A percentile compares a stretch with the other conserved stretches of the same genome.
These are phyloP conservation scores for Endomychus coccineus DNA, from an alignment of 2,888 invertebrate genomes.

Conservation along the genomic window DNA sequence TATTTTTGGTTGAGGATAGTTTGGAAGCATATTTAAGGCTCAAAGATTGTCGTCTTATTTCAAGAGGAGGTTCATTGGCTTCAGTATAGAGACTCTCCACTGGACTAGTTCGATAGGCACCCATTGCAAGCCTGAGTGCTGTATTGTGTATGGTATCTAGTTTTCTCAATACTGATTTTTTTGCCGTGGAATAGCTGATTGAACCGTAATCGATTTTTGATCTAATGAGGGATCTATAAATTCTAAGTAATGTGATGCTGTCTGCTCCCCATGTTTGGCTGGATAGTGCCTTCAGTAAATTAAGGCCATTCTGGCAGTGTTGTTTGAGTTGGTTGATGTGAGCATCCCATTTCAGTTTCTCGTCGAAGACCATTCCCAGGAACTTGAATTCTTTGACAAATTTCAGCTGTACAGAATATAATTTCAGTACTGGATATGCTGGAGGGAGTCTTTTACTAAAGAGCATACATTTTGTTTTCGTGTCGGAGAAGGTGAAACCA, in stretches of 20 bases:
- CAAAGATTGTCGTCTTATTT: conserved; percentile 1
- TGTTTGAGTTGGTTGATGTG: conserved; percentile 14
- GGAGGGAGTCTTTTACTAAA: too few relatives aligned
- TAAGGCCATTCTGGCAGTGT: background rate
- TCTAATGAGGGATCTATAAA: conserved; percentile 4
- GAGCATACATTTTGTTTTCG: too few relatives aligned
- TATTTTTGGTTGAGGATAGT: conserved; percentile 2
- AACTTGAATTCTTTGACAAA: too few relatives aligned
- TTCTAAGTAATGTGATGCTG: conserved; percentile 2
- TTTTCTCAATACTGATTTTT: conserved; percentile 3
- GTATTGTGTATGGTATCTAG: background rate
- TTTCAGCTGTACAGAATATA: too few relatives aligned
- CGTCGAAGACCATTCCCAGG: conserved; percentile 18
- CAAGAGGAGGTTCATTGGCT: conserved; percentile 2
- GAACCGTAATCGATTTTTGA: conserved; percentile 5
- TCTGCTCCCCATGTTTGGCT: conserved; percentile 3
- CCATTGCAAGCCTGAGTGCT: conserved; percentile 1
- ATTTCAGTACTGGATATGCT: too few relatives aligned
- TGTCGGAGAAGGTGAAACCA: too few relatives aligned
- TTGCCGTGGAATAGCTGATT: conserved; percentile 1
- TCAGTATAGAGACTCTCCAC: background rate
- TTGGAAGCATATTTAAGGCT: conserved; percentile 2
- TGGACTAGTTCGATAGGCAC: conserved; percentile 5
- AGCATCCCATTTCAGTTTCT: conserved; percentile 14
- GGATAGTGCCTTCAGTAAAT: conserved; percentile 4